These are phyloP conservation scores for Tipula vernalis DNA, from an alignment of 2,888 invertebrate genomes.

Conservation along the genomic window DNA sequence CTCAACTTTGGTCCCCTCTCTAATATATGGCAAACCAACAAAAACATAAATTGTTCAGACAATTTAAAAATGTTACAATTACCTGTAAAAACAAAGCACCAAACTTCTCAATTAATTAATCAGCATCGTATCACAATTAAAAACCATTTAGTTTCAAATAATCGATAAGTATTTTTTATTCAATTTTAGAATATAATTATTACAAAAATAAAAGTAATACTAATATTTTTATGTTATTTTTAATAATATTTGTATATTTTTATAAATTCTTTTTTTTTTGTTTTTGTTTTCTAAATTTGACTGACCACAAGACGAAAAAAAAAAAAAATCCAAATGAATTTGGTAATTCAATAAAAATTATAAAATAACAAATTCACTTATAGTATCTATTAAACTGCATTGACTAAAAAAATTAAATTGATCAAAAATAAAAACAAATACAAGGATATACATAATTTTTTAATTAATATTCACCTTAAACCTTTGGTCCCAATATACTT, in stretches of 20 bases:
- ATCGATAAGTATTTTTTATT: not conserved
- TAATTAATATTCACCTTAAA: not conserved
- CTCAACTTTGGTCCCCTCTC: too few species aligned
- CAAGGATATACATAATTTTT: not conserved
- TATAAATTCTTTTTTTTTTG: not conserved
- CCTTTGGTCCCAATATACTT: not conserved
- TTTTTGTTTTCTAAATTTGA: not conserved
- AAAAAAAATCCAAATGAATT: not conserved
- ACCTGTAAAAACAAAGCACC: too few species aligned
- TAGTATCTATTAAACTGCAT: not conserved
- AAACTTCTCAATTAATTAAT: too few species aligned
- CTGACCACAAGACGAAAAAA: not conserved
- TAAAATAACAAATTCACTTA: not conserved
- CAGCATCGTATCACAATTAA: too few species aligned
- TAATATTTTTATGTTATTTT: not conserved
- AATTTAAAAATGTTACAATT: too few species aligned
- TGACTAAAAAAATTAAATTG: not conserved
- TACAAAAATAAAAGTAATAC: not conserved
- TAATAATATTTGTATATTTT: not conserved
- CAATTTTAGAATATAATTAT: not conserved
- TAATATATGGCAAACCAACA: too few species aligned
- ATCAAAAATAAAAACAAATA: not conserved
- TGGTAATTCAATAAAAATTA: not conserved
- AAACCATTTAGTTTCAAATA: not conserved
- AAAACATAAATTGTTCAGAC: too few species aligned